phyloP scores from a whole-genome alignment of 2,888 invertebrate genomes.

The Ligdia adustata region DNA sequence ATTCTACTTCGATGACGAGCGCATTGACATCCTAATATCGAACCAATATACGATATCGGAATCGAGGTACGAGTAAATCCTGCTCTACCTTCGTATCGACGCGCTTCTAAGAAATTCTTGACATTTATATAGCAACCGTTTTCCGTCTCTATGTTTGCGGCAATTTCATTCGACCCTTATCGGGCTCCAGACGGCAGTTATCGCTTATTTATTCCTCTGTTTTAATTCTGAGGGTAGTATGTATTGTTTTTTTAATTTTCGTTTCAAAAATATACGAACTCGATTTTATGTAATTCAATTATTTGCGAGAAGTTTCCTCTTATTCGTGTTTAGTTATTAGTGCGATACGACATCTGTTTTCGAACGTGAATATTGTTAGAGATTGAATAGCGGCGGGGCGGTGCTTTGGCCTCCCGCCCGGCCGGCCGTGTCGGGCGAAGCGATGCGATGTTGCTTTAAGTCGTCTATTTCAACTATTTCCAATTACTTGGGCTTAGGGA shows the following conservation, averaged over 20 bases:
- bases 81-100: slow-evolving; percentile 1
- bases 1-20: too few species aligned
- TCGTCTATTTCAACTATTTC: slow-evolving; percentile 82
- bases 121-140: slow-evolving; percentile 38
- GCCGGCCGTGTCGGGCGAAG: slow-evolving; percentile 26
- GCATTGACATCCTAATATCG: neutral
- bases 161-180: slow-evolving; percentile 38
- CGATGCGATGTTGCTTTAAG: slow-evolving; percentile 63
- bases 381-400: slow-evolving; percentile 20
- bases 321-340: slow-evolving; percentile 20
- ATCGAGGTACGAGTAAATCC: neutral
- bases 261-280: slow-evolving; percentile 4
- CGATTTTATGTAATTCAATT: slow-evolving; percentile 8
- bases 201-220: slow-evolving; percentile 49
- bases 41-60: too few species aligned
- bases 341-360: slow-evolving; percentile 30
- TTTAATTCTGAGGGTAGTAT: slow-evolving; percentile 42
- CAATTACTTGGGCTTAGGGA: slow-evolving; percentile 82
- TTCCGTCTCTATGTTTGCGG: slow-evolving; percentile 40
- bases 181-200: slow-evolving; percentile 41
- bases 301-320: neutral
- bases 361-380: slow-evolving; percentile 33
- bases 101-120: slow-evolving; percentile 21
- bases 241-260: slow-evolving; percentile 27
- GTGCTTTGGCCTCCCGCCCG: neutral